Evolutionary conservation across 1,140 invertebrate genomes (phyloP), one percentile per base, ranked within the genome.

Genomic region (Centruroides sculpturatus): DNA sequence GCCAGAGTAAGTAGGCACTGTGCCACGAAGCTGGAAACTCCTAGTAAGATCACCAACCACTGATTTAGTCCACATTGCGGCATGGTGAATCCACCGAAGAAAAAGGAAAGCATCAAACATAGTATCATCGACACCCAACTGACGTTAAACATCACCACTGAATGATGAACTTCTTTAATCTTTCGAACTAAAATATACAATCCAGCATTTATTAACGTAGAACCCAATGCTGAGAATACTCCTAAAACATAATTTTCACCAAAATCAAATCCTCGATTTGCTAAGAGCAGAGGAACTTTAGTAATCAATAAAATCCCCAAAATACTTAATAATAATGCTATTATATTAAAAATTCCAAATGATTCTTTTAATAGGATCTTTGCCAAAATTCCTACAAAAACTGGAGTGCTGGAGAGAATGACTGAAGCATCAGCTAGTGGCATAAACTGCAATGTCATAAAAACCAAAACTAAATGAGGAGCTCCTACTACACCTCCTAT

Each of bases 1-100:
- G 90, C 86, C 67, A 90, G 76, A 4, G 89, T 91, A 7, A 92
- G 71, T 34, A 91, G 75, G 59, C 92, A 89, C 73, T 92, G 89
- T 3, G 88, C 89, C 41, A 85, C 80, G 72, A 91, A 92, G 75
- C 87, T 92, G 66, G 91, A 89, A 12, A 89, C 70, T 48, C 85
- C 89, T 23, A 92, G 74, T 47, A 86, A 82, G 36, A 91, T 80
- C 48, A 92, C 83, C 34, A 91, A 73, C 69, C 86, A 80, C 66
- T 87, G 78, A 67, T 89, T 87, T 4, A 81, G 77, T 4, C 85
- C 85, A 74, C 86, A 88, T 56, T 81, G 78, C 13, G 87, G 87
- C 74, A 88, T 79, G 72, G 86, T 87, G 4, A 90, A 74, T 7
- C 83, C 82, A 7, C 83, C 82, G 59, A 89, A 81, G 1, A 81